Base-by-base conservation (phyloP, 2,797 vertebrate genomes). In the Arctocebus calabarensis region DNA sequence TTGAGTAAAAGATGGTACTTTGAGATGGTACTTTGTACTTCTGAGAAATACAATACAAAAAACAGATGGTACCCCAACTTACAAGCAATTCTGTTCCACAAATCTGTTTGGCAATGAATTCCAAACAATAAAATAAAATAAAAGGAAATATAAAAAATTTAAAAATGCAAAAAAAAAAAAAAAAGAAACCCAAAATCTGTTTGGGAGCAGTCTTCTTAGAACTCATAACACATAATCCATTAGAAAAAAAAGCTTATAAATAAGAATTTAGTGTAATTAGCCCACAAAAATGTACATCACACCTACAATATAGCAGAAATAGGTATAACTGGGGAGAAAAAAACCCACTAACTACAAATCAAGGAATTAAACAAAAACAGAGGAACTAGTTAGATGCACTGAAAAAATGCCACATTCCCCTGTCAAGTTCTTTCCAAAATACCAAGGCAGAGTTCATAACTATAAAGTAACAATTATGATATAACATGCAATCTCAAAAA, bases 401-500 rank as follows among this genome's bases (percentile, higher is more conserved):
- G 62, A 90, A 68, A 88, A 91, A 64, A 45, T 95, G 34, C 37
- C 13, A 86, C 16, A 59, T 71, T 64, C 29, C 40, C 74, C 61
- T 83, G 34, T 48, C 75, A 95, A 73, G 27, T 90, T 71, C 77
- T 93, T 55, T 78, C 77, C 71, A 94, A 79, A 94, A 52, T 17
- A 70, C 32, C 48, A 82, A 5, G 19, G 62, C 68, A 74, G 43
- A 75, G 37, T 94, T 90, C 66, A 29, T 52, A 74, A 57, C 66
- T 57, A 40, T 78, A 61, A 93, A 34, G 75, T 71, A 94, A 77
- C 4, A 57, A 9, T 45, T n/a, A 75, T 40, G 16, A 83, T 61
- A 64, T 16, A 91, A 89, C 91, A 86, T 9, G 7, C 52, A 82
- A 14, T 94, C 88, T 92, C 90, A 74, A 91, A 90, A 20, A 84